Percentiles rank a stretch among this genome's conserved stretches.
Conservation (phyloP, 2,888 invertebrate species). For the Nomada goodeniana region DNA sequence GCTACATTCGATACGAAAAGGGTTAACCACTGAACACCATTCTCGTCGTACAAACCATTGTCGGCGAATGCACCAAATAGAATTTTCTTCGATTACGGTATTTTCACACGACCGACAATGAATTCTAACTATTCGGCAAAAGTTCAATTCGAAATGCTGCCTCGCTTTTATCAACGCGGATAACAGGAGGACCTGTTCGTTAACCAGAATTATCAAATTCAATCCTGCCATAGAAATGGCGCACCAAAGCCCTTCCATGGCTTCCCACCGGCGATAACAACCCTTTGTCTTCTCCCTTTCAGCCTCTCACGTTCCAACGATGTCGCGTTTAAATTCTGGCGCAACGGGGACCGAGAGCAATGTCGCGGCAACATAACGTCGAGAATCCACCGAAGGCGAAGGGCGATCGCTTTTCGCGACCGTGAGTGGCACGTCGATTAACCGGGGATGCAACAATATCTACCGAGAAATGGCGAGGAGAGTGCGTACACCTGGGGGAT, state of each 20-base stretch:
- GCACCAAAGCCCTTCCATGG: not conserved
- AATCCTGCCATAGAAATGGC: not conserved
- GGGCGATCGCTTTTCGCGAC: conserved; percentile 9
- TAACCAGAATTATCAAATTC: conserved; percentile 21
- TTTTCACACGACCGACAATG: not conserved
- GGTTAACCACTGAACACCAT: too few species aligned
- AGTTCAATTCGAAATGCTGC: not conserved
- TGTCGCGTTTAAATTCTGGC: not conserved
- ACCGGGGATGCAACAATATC: conserved; percentile 27
- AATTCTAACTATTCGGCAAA: not conserved
- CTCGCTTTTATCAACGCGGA: not conserved
- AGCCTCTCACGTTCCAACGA: conserved; percentile 8
- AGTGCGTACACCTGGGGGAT: not conserved
- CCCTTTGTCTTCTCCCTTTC: not conserved
- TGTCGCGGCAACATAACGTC: not conserved
- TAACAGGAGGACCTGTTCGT: not conserved
- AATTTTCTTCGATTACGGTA: not conserved
- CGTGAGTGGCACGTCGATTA: conserved; percentile 42
- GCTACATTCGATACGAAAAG: too few species aligned
- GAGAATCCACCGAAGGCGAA: conserved; percentile 8
- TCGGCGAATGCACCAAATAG: too few species aligned
- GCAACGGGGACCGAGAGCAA: conserved; percentile 17
- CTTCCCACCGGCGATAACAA: conserved; percentile 7
- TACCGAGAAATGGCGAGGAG: conserved; percentile 4
- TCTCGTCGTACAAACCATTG: too few species aligned